Evolutionary conservation across 2,797 vertebrate species (phyloP).

Genomic region (Pseudochirops cupreus): DNA sequence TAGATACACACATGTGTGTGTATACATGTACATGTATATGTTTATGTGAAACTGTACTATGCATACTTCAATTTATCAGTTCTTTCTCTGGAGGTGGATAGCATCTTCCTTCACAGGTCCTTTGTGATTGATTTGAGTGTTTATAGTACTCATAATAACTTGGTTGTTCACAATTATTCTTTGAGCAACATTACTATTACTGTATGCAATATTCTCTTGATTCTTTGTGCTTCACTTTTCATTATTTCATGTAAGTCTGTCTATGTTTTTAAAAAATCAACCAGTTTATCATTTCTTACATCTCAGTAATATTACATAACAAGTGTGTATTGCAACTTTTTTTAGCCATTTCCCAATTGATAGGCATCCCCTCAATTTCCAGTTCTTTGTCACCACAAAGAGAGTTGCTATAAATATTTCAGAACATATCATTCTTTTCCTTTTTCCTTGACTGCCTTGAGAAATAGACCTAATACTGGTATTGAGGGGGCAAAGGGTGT

Average conservation of each 20-base stretch:
- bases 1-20: neutral
- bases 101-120: too few relatives aligned
- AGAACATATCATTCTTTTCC: neutral
- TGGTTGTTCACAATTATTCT: too few relatives aligned
- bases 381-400: neutral
- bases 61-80: too few relatives aligned
- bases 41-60: too few relatives aligned
- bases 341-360: neutral
- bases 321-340: neutral
- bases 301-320: neutral
- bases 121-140: too few relatives aligned
- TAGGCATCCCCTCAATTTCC: neutral
- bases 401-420: neutral
- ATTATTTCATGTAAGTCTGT: neutral
- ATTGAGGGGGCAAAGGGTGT: neutral
- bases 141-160: too few relatives aligned
- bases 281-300: neutral
- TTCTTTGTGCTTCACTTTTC: neutral
- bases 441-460: neutral
- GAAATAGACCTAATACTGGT: neutral
- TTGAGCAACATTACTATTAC: neutral
- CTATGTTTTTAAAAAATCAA: neutral
- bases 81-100: too few relatives aligned
- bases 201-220: neutral
- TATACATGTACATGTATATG: too few relatives aligned